These are phyloP conservation scores for Molossus molossus DNA, from an alignment of 2,797 vertebrate genomes.

Conservation along the genomic window DNA sequence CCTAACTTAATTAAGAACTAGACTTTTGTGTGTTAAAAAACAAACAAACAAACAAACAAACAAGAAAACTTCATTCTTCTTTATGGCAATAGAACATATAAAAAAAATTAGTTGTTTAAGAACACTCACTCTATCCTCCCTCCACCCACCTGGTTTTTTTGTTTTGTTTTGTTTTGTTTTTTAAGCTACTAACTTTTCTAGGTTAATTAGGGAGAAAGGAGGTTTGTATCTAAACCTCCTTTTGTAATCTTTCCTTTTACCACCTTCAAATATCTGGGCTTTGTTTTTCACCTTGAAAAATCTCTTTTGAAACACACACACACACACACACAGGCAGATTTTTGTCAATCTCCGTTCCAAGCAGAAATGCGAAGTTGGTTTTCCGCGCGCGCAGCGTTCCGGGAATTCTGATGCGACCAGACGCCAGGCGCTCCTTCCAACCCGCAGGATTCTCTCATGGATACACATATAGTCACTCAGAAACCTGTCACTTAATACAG, in stretches of 20 bases:
- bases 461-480: neutral
- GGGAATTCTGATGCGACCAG: slow-evolving; percentile 45
- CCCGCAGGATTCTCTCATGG: slow-evolving; percentile 29
- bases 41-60: neutral
- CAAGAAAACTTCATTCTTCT: neutral
- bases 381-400: neutral
- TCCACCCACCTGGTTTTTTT: neutral
- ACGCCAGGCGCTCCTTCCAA: slow-evolving; percentile 46
- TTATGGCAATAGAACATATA: neutral
- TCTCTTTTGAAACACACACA: slow-evolving; percentile 32
- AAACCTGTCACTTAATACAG: neutral
- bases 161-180: neutral
- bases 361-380: slow-evolving; percentile 18
- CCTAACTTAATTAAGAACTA: slow-evolving; percentile 62
- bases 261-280: slow-evolving; percentile 52
- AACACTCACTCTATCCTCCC: neutral
- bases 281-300: slow-evolving; percentile 43
- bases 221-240: slow-evolving; percentile 17
- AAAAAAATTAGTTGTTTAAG: slow-evolving; percentile 23
- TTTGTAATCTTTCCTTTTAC: slow-evolving; percentile 56
- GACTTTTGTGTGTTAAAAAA: neutral
- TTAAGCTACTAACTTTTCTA: slow-evolving; percentile 29
- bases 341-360: neutral
- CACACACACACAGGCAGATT: neutral
- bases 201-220: neutral